phyloP scores from a whole-genome alignment of 2,113 vertebrate species.

The Ibidorhyncha struthersii region DNA sequence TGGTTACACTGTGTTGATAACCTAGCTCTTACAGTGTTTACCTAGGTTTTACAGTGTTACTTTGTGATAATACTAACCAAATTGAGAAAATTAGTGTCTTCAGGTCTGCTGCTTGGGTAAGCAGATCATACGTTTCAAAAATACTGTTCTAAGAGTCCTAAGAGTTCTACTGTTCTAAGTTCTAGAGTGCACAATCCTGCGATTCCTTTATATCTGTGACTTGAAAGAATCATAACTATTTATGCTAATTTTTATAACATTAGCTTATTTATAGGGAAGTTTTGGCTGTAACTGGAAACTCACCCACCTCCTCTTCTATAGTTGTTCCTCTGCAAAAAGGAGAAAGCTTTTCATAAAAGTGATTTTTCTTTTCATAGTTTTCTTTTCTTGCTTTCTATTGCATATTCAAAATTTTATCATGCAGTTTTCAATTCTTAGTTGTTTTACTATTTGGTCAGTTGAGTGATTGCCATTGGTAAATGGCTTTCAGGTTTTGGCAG shows the following conservation, averaged over 20 bases:
- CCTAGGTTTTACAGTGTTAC: not conserved
- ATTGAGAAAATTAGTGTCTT: not conserved
- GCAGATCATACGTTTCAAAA: not conserved
- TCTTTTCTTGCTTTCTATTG: not conserved
- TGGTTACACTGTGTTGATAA: not conserved
- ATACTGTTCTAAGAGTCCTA: fast-evolving
- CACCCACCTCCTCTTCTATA: not conserved
- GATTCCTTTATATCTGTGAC: not conserved
- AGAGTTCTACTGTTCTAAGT: no score
- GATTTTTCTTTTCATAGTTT: not conserved
- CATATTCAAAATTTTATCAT: not conserved
- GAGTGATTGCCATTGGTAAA: not conserved
- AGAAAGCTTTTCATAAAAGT: not conserved
- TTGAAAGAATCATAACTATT: not conserved
- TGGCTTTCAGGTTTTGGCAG: not conserved
- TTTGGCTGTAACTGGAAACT: not conserved
- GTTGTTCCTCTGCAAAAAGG: fast-evolving
- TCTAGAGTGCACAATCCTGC: not conserved
- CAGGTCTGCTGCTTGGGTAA: not conserved
- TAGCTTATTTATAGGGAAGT: not conserved
- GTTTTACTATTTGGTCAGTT: not conserved
- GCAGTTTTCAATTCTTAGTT: not conserved
- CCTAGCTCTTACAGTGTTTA: not conserved
- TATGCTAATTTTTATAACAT: not conserved
- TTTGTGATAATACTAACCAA: not conserved